Percentiles rank a stretch among this genome's conserved stretches.
These are phyloP conservation scores for Neoniphon sammara DNA, from an alignment of 2,797 vertebrate species.

Conservation along the genomic window DNA sequence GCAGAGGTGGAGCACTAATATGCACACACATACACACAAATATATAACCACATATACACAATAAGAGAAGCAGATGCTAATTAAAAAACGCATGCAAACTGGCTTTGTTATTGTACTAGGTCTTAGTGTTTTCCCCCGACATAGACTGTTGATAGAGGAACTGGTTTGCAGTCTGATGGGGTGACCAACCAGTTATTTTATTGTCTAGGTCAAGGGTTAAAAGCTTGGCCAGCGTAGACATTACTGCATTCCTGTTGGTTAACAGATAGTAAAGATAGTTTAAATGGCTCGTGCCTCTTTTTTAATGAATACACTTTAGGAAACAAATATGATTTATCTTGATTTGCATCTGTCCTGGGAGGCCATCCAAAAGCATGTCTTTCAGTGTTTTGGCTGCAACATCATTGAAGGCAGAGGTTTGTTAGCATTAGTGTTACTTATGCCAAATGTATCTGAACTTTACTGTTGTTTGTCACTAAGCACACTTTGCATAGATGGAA, in stretches of 20 bases:
- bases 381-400: no score
- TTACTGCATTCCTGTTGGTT: background rate
- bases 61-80: constrained; percentile 39
- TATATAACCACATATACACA: constrained; percentile 6
- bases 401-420: no score
- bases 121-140: constrained; percentile 1
- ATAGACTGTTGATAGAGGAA: constrained; percentile 15
- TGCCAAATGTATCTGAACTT: background rate
- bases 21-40: background rate
- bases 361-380: no score
- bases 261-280: background rate
- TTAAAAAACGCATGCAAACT: constrained; percentile 30
- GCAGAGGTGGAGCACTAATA: constrained; percentile 33
- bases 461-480: background rate
- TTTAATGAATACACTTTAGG: no score
- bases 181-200: constrained; percentile 1
- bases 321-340: no score
- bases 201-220: constrained; percentile 1
- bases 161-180: constrained; percentile 1
- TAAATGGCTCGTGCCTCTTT: background rate
- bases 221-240: constrained; percentile 2
- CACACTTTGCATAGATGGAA: no score
- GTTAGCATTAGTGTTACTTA: no score
- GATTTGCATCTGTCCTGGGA: no score
- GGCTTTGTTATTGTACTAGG: constrained; percentile 20